These are phyloP conservation scores for Eudasyphora cyanicolor DNA, from an alignment of 2,888 invertebrate genomes.

Conservation along the genomic window DNA sequence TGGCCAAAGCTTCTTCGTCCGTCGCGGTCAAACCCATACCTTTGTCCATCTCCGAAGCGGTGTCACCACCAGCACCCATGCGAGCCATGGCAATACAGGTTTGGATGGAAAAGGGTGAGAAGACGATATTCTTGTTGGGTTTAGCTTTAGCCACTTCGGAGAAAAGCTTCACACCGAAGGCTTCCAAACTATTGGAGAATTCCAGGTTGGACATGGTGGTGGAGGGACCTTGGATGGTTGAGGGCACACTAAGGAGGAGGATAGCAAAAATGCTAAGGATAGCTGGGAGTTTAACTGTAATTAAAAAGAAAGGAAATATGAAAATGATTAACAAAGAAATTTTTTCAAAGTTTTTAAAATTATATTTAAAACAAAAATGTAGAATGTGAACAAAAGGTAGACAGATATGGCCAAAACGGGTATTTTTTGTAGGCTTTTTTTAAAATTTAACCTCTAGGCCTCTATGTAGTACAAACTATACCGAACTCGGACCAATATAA, in stretches of 20 bases:
- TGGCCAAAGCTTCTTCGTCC: slow-evolving; percentile 69
- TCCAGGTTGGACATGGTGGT: slow-evolving; percentile 30
- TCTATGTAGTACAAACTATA: too few species aligned
- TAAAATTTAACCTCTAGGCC: too few species aligned
- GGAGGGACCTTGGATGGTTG: neutral
- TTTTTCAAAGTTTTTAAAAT: too few species aligned
- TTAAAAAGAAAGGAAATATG: neutral
- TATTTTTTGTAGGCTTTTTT: too few species aligned
- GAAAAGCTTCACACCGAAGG: slow-evolving; percentile 69
- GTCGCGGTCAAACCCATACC: slow-evolving; percentile 81
- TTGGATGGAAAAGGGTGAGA: slow-evolving; percentile 89
- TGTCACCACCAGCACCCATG: slow-evolving; percentile 85
- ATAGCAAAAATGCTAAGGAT: slow-evolving; percentile 29
- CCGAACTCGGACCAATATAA: too few species aligned
- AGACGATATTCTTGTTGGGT: slow-evolving; percentile 84
- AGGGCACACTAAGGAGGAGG: neutral
- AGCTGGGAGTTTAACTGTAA: slow-evolving; percentile 49
- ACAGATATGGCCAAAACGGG: too few species aligned
- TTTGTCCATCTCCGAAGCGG: slow-evolving; percentile 82
- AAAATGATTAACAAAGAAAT: neutral
- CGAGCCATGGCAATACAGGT: slow-evolving; percentile 86
- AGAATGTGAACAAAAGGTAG: too few species aligned
- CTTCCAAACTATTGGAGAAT: slow-evolving; percentile 66
- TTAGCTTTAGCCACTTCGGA: slow-evolving; percentile 70
- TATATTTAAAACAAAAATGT: too few species aligned